Conservation (phyloP, 2,888 invertebrate genomes). For the Neocrepidodera transversa region DNA sequence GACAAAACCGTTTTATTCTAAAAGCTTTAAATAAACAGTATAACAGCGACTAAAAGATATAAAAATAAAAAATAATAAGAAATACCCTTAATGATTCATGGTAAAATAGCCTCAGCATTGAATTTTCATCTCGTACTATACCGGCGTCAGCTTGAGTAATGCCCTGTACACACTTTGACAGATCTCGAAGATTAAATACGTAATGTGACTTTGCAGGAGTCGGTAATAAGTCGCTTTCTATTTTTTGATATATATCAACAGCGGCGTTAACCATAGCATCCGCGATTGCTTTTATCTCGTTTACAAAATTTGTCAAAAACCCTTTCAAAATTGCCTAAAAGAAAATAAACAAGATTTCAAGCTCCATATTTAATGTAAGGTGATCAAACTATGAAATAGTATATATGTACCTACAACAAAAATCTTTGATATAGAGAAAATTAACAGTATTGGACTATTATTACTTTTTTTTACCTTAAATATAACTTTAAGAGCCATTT, state of each 20-base stretch:
- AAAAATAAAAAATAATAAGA: too few species aligned
- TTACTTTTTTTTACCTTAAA: conserved; percentile 65
- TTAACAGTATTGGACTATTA: too few species aligned
- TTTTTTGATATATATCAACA: conserved; percentile 82
- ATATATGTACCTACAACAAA: too few species aligned
- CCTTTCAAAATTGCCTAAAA: conserved; percentile 73
- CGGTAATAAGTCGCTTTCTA: conserved; percentile 81
- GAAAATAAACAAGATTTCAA: background rate
- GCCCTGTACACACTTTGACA: conserved; percentile 92
- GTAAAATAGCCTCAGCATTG: conserved; percentile 82
- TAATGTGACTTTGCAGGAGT: conserved; percentile 94
- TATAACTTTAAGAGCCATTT: conserved; percentile 78
- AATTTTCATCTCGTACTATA: conserved; percentile 69
- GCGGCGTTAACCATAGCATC: conserved; percentile 82
- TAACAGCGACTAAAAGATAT: too few species aligned
- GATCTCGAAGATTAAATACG: conserved; percentile 88
- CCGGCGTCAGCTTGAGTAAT: conserved; percentile 81
- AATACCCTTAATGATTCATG: conserved; percentile 84
- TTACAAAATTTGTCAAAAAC: conserved; percentile 79
- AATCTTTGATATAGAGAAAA: too few species aligned
- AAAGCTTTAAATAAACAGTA: too few species aligned
- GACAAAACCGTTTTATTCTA: too few species aligned
- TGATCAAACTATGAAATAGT: too few species aligned
- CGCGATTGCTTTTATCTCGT: conserved; percentile 71
- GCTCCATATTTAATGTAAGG: background rate